Evolutionary conservation across 2,113 vertebrate species (phyloP).

Genomic region (Cacatua alba): DNA sequence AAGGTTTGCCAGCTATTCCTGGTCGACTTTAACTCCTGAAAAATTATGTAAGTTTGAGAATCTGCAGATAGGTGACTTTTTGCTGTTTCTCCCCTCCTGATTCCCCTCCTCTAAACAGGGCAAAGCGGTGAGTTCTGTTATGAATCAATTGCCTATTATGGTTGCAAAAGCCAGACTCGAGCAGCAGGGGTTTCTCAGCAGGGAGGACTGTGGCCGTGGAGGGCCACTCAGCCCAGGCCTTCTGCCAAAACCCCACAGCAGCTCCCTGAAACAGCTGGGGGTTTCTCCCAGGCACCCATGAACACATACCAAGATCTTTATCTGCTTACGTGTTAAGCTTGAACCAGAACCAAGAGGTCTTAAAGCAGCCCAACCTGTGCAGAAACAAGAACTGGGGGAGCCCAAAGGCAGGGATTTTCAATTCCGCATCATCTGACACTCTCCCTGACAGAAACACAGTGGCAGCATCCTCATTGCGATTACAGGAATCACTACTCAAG

Average conservation of each 20-base stretch:
- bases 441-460: background rate
- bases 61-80: background rate
- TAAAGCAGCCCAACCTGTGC: background rate
- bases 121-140: background rate
- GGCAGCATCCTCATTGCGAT: accelerated
- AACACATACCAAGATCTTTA: background rate
- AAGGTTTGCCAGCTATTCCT: background rate
- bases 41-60: background rate
- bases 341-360: background rate
- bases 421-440: background rate
- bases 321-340: background rate
- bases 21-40: background rate
- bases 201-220: accelerated
- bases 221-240: background rate
- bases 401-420: background rate
- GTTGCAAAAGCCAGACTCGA: background rate
- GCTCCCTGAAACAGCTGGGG: background rate
- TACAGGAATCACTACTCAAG: background rate
- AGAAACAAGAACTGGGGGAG: background rate
- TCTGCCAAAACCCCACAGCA: background rate
- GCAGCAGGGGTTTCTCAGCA: background rate
- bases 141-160: background rate
- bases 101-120: background rate
- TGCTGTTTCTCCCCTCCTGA: background rate
- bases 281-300: background rate